Evolutionary conservation across 1,140 invertebrate genomes (phyloP).

Genomic region (Kradibia gibbosae): DNA sequence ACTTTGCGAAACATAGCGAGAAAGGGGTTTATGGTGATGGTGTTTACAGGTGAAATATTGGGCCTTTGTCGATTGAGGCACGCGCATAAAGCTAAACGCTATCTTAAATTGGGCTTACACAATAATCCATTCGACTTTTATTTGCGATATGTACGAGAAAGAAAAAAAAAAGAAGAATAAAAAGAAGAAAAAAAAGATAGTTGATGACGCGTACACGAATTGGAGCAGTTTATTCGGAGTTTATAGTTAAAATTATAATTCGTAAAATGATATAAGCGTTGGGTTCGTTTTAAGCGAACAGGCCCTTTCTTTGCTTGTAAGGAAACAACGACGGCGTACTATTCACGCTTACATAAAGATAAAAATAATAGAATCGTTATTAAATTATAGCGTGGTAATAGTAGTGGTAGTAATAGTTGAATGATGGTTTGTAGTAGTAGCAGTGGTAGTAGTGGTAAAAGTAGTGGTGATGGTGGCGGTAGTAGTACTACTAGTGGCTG

Average conservation of each 20-base stretch:
- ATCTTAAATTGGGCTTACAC: conserved; percentile 25
- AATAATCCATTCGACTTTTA: conserved; percentile 22
- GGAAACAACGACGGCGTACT: conserved; percentile 10
- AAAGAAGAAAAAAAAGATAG: conserved; percentile 34
- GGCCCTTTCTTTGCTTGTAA: not conserved
- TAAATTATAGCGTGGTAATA: conserved; percentile 39
- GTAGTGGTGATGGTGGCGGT: conserved; percentile 46
- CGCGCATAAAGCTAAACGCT: conserved; percentile 44
- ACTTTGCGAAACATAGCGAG: conserved; percentile 49
- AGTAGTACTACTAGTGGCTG: conserved; percentile 23
- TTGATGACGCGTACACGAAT: conserved; percentile 24
- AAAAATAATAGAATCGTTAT: conserved; percentile 30
- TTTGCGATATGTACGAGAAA: conserved; percentile 24
- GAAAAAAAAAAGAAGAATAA: not conserved
- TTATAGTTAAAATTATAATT: conserved; percentile 31
- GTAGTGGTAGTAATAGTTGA: conserved; percentile 33
- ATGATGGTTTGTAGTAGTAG: not conserved
- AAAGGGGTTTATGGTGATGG: conserved; percentile 39
- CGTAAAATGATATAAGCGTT: conserved; percentile 11
- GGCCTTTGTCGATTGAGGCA: conserved; percentile 33
- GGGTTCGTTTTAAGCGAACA: not conserved
- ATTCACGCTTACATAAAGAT: conserved; percentile 11
- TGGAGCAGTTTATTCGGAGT: not conserved
- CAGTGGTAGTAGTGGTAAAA: conserved; percentile 38
- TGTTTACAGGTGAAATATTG: conserved; percentile 34